Evolutionary conservation across 1,140 invertebrate species (phyloP).

Genomic region (Dreissena rostriformis): DNA sequence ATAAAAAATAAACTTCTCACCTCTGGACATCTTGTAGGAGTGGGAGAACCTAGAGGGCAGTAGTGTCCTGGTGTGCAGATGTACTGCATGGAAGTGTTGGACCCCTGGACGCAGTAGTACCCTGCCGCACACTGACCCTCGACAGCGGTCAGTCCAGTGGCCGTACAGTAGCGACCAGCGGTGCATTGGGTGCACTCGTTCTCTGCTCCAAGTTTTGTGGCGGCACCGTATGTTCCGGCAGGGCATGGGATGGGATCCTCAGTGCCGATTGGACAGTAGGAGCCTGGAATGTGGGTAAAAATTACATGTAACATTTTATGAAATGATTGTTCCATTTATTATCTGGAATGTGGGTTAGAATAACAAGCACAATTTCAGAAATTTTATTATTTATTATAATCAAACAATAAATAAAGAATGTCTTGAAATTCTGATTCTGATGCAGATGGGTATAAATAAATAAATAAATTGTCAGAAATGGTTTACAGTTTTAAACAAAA

Average conservation of each 20-base stretch:
- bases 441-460: no score
- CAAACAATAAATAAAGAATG: no score
- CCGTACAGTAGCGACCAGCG: constrained; percentile 72
- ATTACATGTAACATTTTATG: no score
- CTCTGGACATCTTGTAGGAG: constrained; percentile 71
- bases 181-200: constrained; percentile 74
- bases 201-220: constrained; percentile 65
- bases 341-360: no score
- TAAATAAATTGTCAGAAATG: no score
- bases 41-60: constrained; percentile 69
- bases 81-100: constrained; percentile 63
- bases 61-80: constrained; percentile 73
- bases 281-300: constrained; percentile 61
- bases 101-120: constrained; percentile 74
- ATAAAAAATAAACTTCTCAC: no score
- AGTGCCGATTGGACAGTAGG: constrained; percentile 75
- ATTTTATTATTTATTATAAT: no score
- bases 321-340: no score
- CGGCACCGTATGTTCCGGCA: constrained; percentile 73
- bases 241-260: constrained; percentile 70
- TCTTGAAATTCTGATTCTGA: no score
- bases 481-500: no score
- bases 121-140: constrained; percentile 72
- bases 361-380: no score
- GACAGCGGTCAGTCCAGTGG: constrained; percentile 63